These are phyloP conservation scores for Leptocoma aspasia DNA, from an alignment of 2,113 vertebrate genomes.

Conservation along the genomic window DNA sequence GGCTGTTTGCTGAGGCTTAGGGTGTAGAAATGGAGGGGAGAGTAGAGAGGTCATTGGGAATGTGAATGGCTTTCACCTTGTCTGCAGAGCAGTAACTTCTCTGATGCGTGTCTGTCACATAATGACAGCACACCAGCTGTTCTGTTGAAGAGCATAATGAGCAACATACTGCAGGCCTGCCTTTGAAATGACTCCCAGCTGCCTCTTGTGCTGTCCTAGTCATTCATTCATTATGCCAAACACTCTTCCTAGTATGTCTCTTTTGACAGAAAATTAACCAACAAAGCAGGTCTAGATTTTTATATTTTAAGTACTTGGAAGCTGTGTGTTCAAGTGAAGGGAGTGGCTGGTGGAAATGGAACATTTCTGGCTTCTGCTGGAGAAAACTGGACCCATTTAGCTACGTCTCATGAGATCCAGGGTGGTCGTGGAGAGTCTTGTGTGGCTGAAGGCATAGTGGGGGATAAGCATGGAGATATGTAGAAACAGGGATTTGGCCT, in stretches of 20 bases:
- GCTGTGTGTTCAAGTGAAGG: neutral
- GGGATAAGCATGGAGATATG: neutral
- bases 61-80: constrained; percentile 21
- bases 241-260: constrained; percentile 15
- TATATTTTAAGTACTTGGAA: neutral
- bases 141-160: constrained; percentile 30
- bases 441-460: neutral
- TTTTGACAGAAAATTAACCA: constrained; percentile 48
- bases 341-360: neutral
- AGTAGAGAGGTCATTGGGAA: neutral
- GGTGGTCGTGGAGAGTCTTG: neutral
- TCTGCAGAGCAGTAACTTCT: neutral
- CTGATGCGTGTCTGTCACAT: neutral
- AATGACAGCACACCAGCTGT: constrained; percentile 43
- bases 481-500: neutral
- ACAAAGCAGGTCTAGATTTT: constrained; percentile 2
- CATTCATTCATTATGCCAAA: constrained; percentile 34
- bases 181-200: constrained; percentile 45
- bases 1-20: neutral
- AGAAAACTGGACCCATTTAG: neutral
- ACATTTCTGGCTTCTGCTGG: neutral
- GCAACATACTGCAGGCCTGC: constrained; percentile 40
- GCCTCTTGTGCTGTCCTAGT: constrained; percentile 39
- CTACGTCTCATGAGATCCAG: neutral
- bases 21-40: neutral